Evolutionary conservation across 2,797 vertebrate species (phyloP), one percentile per base, ranked within the genome.

Genomic region (Pangasius larnaudii): DNA sequence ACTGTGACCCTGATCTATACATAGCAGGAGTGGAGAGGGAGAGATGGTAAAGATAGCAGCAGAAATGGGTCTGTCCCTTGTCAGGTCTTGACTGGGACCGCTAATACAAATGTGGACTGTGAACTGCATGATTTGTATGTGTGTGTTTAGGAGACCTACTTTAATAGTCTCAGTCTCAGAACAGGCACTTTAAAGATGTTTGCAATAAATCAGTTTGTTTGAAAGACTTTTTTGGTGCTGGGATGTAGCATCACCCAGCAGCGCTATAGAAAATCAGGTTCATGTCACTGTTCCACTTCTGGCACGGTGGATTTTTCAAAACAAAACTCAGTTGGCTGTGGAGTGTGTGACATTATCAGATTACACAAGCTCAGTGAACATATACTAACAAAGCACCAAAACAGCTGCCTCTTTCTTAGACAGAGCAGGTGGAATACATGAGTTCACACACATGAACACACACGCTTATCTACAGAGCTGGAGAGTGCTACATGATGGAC

Each of bases 31-130:
- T 92, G 84, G 90, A 90, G 89, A 85, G 39, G 82, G 90, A 84
- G 14, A 59, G 87, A 59, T 67, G 91, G 92, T 92, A 93, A 93
- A 95, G 92, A 95, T 95, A 95, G 94, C 61, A 63, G 85, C 93
- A 91, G 91, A 95, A 95, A 90, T 94, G 93, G 94, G 94, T 94
- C 94, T 93, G 92, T 93, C 93, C 93, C 93, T 94, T 93, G 89
- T 93, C 88, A 91, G 88, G 84, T 79, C 46, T 79, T 89, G 83
- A 78, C 87, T 75, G 86, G 78, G 81, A 90, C 79, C 51, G 85
- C 1, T 74, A 59, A 89, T 86, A 85, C 75, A 85, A 88, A 82
- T 67, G 80, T 86, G 72, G 74, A 84, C n/a, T 89, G 42, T 7
- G 13, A 86, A 67, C 81, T 58, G 33, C 24, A 8, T 56, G 84